Evolutionary conservation across 1,140 invertebrate genomes (phyloP), one percentile per base, ranked within the genome.

Genomic region (Harlomillsia oculata): DNA sequence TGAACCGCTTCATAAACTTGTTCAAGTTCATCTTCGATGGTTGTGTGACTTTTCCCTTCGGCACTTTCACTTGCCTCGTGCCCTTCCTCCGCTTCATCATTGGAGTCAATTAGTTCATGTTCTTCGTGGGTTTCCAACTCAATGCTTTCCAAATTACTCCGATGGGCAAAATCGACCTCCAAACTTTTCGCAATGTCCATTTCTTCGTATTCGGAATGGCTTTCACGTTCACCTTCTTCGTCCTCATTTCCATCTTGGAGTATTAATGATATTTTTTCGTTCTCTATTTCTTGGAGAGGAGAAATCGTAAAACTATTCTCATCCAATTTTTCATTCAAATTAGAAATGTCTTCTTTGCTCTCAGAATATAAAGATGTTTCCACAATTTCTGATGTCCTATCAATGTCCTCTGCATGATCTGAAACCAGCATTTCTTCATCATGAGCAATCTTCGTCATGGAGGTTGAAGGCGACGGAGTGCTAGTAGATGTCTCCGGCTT

Each of bases 71-170:
- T 21, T 11, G 30, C 46, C 20, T 57, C 53, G 18, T 54, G 63
- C 29, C 40, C 48, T 25, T 56, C 53, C 14, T 56, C 41, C 39
- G 26, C 37, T 13, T 55, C 56, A 45, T 16, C 30, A 13, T 53
- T 41, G 1, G 45, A 48, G 18, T 32, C 29, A n/a, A n/a, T n/a
- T 20, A 23, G 43, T 30, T 49, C 50, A 36, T 30, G 23, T 30
- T 43, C 51, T 20, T 60, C 66, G 5, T 43, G 62, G 36, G 62
- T 64, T 8, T 70, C 78, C 74, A 62, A 75, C 26, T 14, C 20
- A 20, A 16, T 40, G 18, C 36, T 14, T 40, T 18, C 21, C 23
- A 9, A 34, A 13, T 28, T 49, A 23, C 18, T 45, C 39, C 4
- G 23, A 29, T 1, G 5, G 29, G 3, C 28, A 16, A 14, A 13